phyloP scores from a whole-genome alignment of 2,113 vertebrate species.

The Garra rufa region DNA sequence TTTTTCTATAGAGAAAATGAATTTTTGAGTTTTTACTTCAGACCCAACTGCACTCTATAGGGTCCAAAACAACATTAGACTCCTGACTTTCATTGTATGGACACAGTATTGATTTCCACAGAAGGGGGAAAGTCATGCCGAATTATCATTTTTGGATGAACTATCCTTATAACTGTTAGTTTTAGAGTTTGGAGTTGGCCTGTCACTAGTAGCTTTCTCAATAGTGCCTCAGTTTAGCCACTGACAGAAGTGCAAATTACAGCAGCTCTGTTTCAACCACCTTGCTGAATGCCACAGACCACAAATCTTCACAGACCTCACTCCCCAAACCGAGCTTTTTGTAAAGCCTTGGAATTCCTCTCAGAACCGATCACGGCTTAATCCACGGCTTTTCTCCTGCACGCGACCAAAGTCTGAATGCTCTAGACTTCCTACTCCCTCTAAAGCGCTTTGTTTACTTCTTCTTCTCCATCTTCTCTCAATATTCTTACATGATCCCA shows the following conservation, averaged over 20 bases:
- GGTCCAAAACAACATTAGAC: background rate
- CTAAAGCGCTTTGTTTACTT: background rate
- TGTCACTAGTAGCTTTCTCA: constrained; percentile 15
- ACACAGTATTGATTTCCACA: background rate
- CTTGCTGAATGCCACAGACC: constrained; percentile 16
- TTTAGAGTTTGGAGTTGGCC: background rate
- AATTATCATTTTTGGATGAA: background rate
- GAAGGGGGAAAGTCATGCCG: background rate
- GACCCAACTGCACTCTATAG: background rate
- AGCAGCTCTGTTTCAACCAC: constrained; percentile 20
- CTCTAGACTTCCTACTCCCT: background rate
- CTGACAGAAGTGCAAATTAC: constrained; percentile 37
- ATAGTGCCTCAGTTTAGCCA: background rate
- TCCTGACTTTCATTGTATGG: background rate
- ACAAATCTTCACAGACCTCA: constrained; percentile 11
- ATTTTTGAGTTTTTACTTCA: background rate
- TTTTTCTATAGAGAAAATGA: too few relatives aligned
- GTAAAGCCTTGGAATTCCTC: constrained; percentile 2
- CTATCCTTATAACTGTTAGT: background rate
- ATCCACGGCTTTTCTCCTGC: constrained; percentile 30
- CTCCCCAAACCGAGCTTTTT: background rate
- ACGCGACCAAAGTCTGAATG: background rate
- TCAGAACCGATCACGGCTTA: background rate
- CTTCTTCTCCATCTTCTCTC: background rate
- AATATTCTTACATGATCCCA: background rate